phyloP scores from a whole-genome alignment of 1,140 invertebrate genomes.

The Sitophilus oryzae region DNA sequence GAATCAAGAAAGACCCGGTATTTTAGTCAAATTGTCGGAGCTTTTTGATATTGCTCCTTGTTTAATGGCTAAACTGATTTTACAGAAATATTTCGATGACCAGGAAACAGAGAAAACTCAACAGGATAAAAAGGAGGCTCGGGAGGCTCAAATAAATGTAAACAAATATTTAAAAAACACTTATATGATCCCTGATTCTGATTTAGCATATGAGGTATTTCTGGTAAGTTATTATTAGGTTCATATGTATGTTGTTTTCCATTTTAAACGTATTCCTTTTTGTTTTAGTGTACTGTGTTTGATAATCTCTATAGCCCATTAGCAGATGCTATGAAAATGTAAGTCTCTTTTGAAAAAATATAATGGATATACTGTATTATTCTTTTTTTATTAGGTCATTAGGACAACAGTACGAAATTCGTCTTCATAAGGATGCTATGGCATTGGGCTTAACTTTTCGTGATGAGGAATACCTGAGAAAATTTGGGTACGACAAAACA shows the following conservation, averaged over 20 bases:
- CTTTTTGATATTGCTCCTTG: constrained; percentile 54
- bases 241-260: constrained; percentile 22
- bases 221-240: constrained; percentile 60
- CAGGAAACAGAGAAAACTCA: constrained; percentile 16
- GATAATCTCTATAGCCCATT: constrained; percentile 74
- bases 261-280: constrained; percentile 41
- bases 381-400: constrained; percentile 50
- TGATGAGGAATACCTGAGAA: constrained; percentile 75
- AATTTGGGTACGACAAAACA: constrained; percentile 88
- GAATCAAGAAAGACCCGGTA: constrained; percentile 43
- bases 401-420: constrained; percentile 70
- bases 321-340: constrained; percentile 68
- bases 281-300: constrained; percentile 57
- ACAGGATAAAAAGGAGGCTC: constrained; percentile 18
- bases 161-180: constrained; percentile 65
- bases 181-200: constrained; percentile 60
- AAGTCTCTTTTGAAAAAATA: constrained; percentile 35
- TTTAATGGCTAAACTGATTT: constrained; percentile 57
- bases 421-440: constrained; percentile 55
- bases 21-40: constrained; percentile 55
- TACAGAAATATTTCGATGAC: constrained; percentile 53
- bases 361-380: constrained; percentile 50
- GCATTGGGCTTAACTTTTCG: constrained; percentile 61
- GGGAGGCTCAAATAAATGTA: constrained; percentile 39
- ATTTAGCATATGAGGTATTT: constrained; percentile 70